Percentiles rank a stretch among this genome's conserved stretches.
phyloP scores from a whole-genome alignment of 1,140 invertebrate genomes.

The Drosophila micromelanica region DNA sequence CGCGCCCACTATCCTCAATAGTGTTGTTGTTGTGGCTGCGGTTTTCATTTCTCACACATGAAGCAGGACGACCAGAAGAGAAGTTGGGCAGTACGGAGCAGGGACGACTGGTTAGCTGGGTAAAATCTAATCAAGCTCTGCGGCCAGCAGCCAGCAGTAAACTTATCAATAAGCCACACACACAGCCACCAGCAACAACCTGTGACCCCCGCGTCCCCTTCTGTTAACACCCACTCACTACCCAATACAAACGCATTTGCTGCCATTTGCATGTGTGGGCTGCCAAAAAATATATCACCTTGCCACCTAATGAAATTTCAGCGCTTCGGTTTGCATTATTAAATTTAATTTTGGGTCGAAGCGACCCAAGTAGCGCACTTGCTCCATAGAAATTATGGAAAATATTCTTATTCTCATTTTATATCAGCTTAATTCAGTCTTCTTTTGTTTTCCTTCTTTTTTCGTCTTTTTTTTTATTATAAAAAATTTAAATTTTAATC shows the following conservation, averaged over 20 bases:
- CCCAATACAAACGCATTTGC: conserved; percentile 26
- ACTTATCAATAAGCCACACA: conserved; percentile 65
- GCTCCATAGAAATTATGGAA: conserved; percentile 66
- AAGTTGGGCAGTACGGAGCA: not conserved
- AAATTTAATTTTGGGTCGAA: conserved; percentile 70
- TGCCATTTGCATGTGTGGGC: conserved; percentile 28
- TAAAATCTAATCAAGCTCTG: conserved; percentile 82
- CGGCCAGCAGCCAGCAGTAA: conserved; percentile 51
- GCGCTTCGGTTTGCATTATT: conserved; percentile 64
- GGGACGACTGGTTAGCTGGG: conserved; percentile 32
- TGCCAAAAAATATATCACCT: conserved; percentile 52
- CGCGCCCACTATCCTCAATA: not conserved
- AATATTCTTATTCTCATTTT: conserved; percentile 50
- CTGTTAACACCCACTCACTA: not conserved
- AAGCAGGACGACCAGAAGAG: not conserved
- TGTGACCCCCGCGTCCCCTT: not conserved
- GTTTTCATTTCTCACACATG: conserved; percentile 53
- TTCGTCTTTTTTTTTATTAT: conserved; percentile 18
- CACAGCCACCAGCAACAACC: not conserved
- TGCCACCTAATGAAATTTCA: conserved; percentile 55
- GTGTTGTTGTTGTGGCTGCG: conserved; percentile 53
- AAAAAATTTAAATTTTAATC: conserved; percentile 79
- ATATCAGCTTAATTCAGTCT: not conserved
- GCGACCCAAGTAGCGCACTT: conserved; percentile 2
- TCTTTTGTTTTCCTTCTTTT: conserved; percentile 1